Evolutionary conservation across 2,888 invertebrate species (phyloP).

Genomic region (Tipula lateralis): DNA sequence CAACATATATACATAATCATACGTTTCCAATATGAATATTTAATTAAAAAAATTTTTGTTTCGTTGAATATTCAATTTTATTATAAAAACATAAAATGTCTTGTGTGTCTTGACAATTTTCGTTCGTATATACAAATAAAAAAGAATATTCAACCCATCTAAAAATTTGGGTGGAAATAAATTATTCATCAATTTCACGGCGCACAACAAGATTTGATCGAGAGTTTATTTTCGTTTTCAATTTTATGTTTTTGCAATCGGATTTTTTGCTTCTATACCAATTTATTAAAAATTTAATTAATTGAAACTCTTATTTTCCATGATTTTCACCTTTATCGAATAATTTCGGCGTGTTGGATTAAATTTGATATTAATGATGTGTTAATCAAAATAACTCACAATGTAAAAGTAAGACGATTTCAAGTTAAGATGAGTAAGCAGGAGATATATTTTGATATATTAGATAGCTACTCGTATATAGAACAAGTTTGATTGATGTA

Average conservation of each 20-base stretch:
- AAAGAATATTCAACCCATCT: background rate
- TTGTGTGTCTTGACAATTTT: background rate
- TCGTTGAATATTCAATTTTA: no score
- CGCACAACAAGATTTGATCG: background rate
- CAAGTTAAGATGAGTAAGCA: background rate
- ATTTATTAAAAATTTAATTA: background rate
- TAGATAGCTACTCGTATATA: no score
- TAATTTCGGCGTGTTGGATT: background rate
- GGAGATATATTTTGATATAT: no score
- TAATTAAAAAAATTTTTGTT: background rate
- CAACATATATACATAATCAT: background rate
- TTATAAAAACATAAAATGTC: background rate
- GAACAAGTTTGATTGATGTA: no score
- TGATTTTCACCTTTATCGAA: background rate
- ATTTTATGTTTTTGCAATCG: background rate
- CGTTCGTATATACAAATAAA: no score
- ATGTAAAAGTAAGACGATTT: background rate
- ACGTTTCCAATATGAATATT: background rate
- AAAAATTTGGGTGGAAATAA: background rate
- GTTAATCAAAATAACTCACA: background rate
- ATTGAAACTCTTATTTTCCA: background rate
- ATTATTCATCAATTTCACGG: background rate
- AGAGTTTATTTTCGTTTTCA: background rate
- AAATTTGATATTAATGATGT: background rate
- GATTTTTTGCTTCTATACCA: background rate